Conservation (phyloP, 2,113 vertebrate genomes). For the Ondatra zibethicus region DNA sequence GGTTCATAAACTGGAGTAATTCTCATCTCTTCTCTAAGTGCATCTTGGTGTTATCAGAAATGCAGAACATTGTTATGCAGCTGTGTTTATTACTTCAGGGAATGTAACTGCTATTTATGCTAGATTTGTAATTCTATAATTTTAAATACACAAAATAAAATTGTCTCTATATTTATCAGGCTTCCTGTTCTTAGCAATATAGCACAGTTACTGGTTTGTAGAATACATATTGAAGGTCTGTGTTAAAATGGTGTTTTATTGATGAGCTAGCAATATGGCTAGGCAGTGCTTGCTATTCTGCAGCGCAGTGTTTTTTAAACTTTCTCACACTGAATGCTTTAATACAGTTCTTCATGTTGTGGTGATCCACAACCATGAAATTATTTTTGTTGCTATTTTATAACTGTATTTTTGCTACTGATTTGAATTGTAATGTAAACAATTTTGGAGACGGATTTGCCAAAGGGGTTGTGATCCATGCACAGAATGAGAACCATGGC, state of each 20-base stretch:
- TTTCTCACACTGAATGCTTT: too few species aligned
- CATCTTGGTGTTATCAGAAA: background rate
- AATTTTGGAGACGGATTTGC: background rate
- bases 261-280: background rate
- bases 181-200: slow-evolving; percentile 40
- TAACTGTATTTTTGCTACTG: too few species aligned
- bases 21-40: background rate
- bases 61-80: background rate
- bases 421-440: too few species aligned
- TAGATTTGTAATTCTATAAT: background rate
- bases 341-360: too few species aligned
- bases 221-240: slow-evolving; percentile 2
- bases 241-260: background rate
- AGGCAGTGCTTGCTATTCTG: background rate
- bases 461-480: background rate
- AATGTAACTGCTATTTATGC: slow-evolving; percentile 10
- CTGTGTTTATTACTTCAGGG: background rate
- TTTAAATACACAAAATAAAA: background rate
- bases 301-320: background rate
- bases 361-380: too few species aligned
- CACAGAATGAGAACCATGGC: too few species aligned
- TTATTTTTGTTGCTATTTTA: too few species aligned
- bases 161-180: background rate
- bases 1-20: background rate
- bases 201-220: background rate